A percentile compares a stretch with the other conserved stretches of the same genome.
Evolutionary conservation across 2,888 invertebrate species (phyloP).

Genomic region (Nephrotoma flavescens): DNA sequence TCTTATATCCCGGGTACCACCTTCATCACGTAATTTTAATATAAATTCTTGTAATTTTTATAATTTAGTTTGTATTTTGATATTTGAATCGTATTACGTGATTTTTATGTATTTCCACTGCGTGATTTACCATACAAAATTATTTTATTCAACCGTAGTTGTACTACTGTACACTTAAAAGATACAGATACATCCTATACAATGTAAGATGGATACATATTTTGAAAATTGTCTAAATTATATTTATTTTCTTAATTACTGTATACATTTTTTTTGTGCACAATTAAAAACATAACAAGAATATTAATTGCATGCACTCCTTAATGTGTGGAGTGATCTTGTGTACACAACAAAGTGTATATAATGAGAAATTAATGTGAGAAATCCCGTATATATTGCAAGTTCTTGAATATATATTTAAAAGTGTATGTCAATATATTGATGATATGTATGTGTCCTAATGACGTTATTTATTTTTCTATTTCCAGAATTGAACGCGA

Average conservation of each 20-base stretch:
- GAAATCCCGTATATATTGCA: background rate
- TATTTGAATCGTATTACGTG: background rate
- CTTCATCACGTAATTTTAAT: background rate
- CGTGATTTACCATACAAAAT: background rate
- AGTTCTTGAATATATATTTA: too few relatives aligned
- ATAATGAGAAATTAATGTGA: background rate
- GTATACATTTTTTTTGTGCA: background rate
- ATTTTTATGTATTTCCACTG: background rate
- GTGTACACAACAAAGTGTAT: background rate
- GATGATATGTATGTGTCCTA: background rate
- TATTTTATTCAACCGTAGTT: background rate
- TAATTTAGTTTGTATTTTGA: background rate
- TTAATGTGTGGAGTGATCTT: background rate
- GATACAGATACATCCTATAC: background rate
- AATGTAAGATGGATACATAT: background rate
- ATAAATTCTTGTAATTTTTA: background rate
- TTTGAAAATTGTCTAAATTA: background rate
- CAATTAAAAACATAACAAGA: background rate
- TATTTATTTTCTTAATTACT: background rate
- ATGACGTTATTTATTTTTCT: background rate
- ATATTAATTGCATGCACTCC: background rate
- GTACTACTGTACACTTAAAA: background rate
- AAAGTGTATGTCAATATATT: background rate
- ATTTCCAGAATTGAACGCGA: background rate
- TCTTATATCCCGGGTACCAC: background rate